A percentile compares a stretch with the other conserved stretches of the same genome.
phyloP scores from a whole-genome alignment of 2,888 invertebrate species.

The Unio pictorum region DNA sequence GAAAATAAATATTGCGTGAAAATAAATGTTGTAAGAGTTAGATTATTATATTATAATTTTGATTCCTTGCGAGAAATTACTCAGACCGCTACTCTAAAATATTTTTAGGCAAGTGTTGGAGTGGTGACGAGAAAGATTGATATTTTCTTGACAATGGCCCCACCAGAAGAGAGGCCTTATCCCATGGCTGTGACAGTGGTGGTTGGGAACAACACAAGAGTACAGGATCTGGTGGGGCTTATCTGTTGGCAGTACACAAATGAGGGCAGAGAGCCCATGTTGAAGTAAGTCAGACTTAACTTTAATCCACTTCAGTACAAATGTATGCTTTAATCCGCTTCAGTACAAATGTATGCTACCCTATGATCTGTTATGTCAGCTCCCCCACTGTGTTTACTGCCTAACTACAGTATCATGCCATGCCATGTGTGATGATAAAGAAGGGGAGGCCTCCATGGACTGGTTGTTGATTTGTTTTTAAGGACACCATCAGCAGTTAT shows the following conservation, averaged over 20 bases:
- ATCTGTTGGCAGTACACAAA: conserved; percentile 80
- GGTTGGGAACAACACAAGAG: conserved; percentile 87
- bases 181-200: conserved; percentile 81
- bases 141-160: conserved; percentile 91
- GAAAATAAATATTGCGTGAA: too few relatives aligned
- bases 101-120: conserved; percentile 74
- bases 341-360: too few relatives aligned
- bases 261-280: conserved; percentile 76
- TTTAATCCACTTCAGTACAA: too few relatives aligned
- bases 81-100: not conserved
- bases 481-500: too few relatives aligned
- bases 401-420: not conserved
- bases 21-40: too few relatives aligned
- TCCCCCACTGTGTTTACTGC: not conserved
- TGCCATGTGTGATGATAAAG: not conserved
- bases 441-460: too few relatives aligned
- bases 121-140: conserved; percentile 87
- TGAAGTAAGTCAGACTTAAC: conserved; percentile 64
- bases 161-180: conserved; percentile 85
- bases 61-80: too few relatives aligned
- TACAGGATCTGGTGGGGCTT: conserved; percentile 90
- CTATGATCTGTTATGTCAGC: not conserved
- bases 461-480: too few relatives aligned
- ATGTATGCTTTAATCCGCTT: too few relatives aligned
- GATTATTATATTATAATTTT: too few relatives aligned